Evolutionary conservation across 2,888 invertebrate genomes (phyloP).

Genomic region (Drosophila anomalata): DNA sequence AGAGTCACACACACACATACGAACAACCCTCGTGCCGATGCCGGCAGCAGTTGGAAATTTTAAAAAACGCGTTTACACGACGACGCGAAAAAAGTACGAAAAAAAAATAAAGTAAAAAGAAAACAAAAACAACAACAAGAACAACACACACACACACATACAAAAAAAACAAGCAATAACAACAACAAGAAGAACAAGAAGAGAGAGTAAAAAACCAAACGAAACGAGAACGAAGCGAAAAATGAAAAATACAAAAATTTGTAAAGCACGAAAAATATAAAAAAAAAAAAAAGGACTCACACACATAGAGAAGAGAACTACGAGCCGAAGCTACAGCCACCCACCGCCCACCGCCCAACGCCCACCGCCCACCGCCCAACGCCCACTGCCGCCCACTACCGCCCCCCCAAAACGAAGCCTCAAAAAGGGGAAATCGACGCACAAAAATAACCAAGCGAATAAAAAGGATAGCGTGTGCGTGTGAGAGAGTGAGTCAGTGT

Average conservation of each 20-base stretch:
- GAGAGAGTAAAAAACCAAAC: slow-evolving; percentile 11
- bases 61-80: slow-evolving; percentile 59
- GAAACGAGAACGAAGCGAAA: slow-evolving; percentile 26
- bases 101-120: slow-evolving; percentile 17
- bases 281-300: slow-evolving; percentile 40
- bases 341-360: slow-evolving; percentile 54
- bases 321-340: slow-evolving; percentile 8
- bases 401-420: slow-evolving; percentile 52
- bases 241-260: slow-evolving; percentile 47
- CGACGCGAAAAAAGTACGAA: slow-evolving; percentile 29
- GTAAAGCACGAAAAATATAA: slow-evolving; percentile 42
- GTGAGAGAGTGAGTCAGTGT: slow-evolving; percentile 16
- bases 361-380: slow-evolving; percentile 43
- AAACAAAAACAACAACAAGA: slow-evolving; percentile 23
- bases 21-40: slow-evolving; percentile 64
- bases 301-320: slow-evolving; percentile 46
- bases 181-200: slow-evolving; percentile 14
- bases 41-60: slow-evolving; percentile 57
- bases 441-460: slow-evolving; percentile 68
- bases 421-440: slow-evolving; percentile 74
- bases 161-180: neutral
- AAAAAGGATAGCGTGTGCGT: slow-evolving; percentile 64
- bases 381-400: slow-evolving; percentile 47
- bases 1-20: slow-evolving; percentile 41
- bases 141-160: slow-evolving; percentile 2